A percentile compares a stretch with the other conserved stretches of the same genome.
These are phyloP conservation scores for Drosophila fungiperda DNA, from an alignment of 2,888 invertebrate genomes.

Conservation along the genomic window DNA sequence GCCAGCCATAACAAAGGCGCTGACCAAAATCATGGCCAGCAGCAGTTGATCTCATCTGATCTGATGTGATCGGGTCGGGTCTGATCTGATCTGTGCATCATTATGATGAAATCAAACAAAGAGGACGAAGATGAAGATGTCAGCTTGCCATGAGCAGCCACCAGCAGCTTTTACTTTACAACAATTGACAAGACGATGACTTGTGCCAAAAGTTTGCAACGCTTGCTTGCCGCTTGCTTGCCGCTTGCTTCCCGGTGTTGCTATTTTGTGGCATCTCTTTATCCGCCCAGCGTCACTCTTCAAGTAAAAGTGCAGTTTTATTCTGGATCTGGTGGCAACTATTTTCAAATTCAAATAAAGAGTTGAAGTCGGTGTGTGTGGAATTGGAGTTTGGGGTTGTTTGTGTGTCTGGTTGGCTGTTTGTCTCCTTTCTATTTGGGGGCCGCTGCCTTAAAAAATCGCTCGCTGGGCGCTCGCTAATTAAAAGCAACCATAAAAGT, in stretches of 20 bases:
- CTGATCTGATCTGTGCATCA: background rate
- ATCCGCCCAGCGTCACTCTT: conserved; percentile 1
- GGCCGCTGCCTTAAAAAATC: conserved; percentile 1
- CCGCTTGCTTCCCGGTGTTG: no score
- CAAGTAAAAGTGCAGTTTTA: conserved; percentile 24
- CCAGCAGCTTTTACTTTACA: conserved; percentile 64
- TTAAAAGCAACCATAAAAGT: conserved; percentile 32
- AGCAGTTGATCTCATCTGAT: conserved; percentile 20
- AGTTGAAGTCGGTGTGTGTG: background rate
- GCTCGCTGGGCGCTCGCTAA: conserved; percentile 15
- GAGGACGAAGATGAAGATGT: background rate
- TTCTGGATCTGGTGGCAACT: conserved; percentile 8
- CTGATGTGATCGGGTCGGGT: conserved; percentile 7
- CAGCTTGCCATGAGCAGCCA: conserved; percentile 4
- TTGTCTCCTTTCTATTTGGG: conserved; percentile 29
- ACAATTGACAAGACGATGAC: conserved; percentile 35
- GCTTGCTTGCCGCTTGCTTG: background rate
- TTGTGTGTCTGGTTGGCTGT: background rate
- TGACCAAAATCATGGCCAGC: conserved; percentile 47
- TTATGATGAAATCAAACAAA: background rate
- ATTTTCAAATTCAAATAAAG: background rate
- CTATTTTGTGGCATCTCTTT: conserved; percentile 24
- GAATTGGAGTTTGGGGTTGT: background rate
- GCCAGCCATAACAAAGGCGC: background rate
- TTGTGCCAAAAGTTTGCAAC: conserved; percentile 14